Base-by-base conservation (phyloP, 2,797 vertebrate genomes). In the Coilia nasus region DNA sequence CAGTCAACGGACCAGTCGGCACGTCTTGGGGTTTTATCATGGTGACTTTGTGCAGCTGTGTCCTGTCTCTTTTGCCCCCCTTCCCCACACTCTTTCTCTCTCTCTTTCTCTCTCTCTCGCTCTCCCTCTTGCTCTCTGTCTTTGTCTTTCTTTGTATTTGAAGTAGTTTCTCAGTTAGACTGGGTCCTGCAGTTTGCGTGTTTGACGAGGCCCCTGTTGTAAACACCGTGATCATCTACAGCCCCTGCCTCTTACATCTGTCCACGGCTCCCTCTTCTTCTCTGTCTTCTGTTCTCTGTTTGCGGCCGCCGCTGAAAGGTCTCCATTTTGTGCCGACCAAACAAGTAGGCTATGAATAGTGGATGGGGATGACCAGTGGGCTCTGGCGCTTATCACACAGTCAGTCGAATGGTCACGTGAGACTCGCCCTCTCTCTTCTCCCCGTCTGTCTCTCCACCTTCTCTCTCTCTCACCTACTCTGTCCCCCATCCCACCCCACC, bases 21-120 rank as follows among this genome's bases (percentile, higher is more conserved):
- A 60, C 31, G 19, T 85, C 83, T 54, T 81, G 62, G 78, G 35
- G 82, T 86, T 62, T 85, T 56, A 56, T 86, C 83, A 86, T 81
- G 10, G 31, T 15, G 46, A 84, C 47, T 59, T 62, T 19, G 83
- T 86, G 85, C 81, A 83, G 85, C 64, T 86, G 83, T 81, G 35
- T 47, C 67, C 67, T 75, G 67, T 75, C 67, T 35, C 62, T 28
- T 75, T 17, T 75, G 15, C 67, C 15, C 67, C 0, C 7, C 25
- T 71, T n/a, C n/a, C n/a, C n/a, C n/a, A n/a, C n/a, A n/a, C 64
- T 71, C 64, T 31, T 28, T 31, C 64, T 71, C 64, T 28, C 62
- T 31, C 12, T 71, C 28, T 71, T 28, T 15, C 25, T 31, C 2
- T 75, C n/a, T 64, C 50, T 54, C 50, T 54, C 46, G 50, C 50